These are phyloP conservation scores for Busseola fusca DNA, from an alignment of 2,888 invertebrate species.

Conservation along the genomic window DNA sequence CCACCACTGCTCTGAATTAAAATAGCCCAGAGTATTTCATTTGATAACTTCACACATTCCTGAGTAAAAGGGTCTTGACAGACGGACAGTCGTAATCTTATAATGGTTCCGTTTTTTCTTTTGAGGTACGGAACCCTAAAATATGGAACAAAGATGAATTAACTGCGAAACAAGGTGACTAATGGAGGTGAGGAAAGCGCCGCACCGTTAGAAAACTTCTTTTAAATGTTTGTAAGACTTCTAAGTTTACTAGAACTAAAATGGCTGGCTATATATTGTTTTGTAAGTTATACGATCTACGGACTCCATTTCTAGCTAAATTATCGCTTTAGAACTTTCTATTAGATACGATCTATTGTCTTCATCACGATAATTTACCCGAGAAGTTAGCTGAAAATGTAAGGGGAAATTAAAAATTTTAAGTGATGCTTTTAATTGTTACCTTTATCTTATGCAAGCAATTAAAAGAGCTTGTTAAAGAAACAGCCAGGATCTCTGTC, in stretches of 20 bases:
- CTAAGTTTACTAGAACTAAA: constrained; percentile 14
- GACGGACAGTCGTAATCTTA: too few relatives aligned
- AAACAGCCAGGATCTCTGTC: neutral
- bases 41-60: too few relatives aligned
- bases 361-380: constrained; percentile 12
- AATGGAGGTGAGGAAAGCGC: neutral
- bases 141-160: neutral
- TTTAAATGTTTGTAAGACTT: constrained; percentile 38
- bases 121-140: too few relatives aligned
- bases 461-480: constrained; percentile 8
- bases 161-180: neutral
- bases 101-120: too few relatives aligned
- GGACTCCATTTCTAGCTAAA: constrained; percentile 24
- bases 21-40: too few relatives aligned
- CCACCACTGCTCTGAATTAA: too few relatives aligned
- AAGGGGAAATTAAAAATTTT: constrained; percentile 6
- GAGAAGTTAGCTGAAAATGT: neutral
- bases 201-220: constrained; percentile 16
- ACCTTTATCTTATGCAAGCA: constrained; percentile 9
- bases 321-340: constrained; percentile 45
- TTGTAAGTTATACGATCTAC: constrained; percentile 5
- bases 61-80: too few relatives aligned
- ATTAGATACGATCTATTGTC: constrained; percentile 31
- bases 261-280: constrained; percentile 40
- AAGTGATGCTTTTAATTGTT: constrained; percentile 19